Evolutionary conservation across 2,888 invertebrate genomes (phyloP).

Genomic region (Calliphora vomitoria): DNA sequence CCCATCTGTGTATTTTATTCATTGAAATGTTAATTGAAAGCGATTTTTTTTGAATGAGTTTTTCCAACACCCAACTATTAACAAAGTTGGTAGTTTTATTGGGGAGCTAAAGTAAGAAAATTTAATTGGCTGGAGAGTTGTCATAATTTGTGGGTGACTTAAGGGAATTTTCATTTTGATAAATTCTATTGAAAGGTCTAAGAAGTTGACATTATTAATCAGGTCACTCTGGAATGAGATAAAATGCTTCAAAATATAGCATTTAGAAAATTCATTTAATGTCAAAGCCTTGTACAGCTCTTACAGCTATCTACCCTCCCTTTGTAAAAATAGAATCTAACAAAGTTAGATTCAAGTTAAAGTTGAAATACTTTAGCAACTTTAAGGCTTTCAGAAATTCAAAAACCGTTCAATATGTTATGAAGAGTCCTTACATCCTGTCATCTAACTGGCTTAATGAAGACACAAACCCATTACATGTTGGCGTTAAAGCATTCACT

Average conservation of each 20-base stretch:
- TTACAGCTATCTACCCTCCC: too few species aligned
- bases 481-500: slow-evolving; percentile 18
- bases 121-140: slow-evolving; percentile 16
- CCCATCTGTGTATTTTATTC: slow-evolving; percentile 34
- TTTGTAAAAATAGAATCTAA: too few species aligned
- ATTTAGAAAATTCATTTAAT: too few species aligned
- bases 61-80: slow-evolving; percentile 40
- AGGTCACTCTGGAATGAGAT: background rate
- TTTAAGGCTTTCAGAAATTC: too few species aligned
- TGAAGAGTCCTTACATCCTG: slow-evolving; percentile 16
- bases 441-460: slow-evolving; percentile 39
- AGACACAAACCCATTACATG: slow-evolving; percentile 18
- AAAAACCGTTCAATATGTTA: background rate
- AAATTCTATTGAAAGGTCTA: background rate
- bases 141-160: slow-evolving; percentile 10
- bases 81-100: background rate
- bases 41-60: slow-evolving; percentile 49
- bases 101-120: slow-evolving; percentile 1
- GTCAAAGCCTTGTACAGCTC: too few species aligned
- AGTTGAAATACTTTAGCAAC: too few species aligned
- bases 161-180: slow-evolving; percentile 28
- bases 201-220: background rate
- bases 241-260: background rate
- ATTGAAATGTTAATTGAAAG: slow-evolving; percentile 60
- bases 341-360: too few species aligned